Conservation (phyloP, 2,888 invertebrate genomes). For the Troilus luridus region DNA sequence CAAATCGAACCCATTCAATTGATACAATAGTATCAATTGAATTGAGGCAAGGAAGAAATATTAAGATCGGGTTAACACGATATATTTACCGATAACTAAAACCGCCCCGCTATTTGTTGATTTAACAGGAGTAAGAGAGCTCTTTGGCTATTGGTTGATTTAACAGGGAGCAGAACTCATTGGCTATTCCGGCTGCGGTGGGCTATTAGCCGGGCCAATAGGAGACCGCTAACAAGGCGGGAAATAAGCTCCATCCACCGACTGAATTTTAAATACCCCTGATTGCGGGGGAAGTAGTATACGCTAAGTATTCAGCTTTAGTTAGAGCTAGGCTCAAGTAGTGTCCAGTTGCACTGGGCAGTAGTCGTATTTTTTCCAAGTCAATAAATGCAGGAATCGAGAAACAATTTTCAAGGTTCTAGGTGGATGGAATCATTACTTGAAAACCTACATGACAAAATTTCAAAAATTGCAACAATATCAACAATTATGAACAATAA, state of each 20-base stretch:
- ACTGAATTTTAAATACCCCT: conserved; percentile 31
- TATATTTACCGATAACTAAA: conserved; percentile 29
- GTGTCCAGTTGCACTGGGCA: no score
- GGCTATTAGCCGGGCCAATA: conserved; percentile 46
- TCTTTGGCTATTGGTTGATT: conserved; percentile 47
- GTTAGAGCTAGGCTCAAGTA: not conserved
- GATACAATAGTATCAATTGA: not conserved
- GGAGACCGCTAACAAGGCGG: conserved; percentile 49
- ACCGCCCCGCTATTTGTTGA: not conserved
- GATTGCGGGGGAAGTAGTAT: not conserved
- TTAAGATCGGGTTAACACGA: not conserved
- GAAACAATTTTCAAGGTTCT: no score
- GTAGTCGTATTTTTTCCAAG: no score
- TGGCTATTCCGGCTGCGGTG: conserved; percentile 2
- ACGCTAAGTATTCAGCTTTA: not conserved
- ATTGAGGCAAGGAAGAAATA: not conserved
- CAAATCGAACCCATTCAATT: no score
- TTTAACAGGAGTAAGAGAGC: conserved; percentile 15
- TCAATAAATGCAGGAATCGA: no score
- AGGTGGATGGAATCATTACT: no score
- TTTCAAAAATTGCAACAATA: no score
- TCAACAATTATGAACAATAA: no score
- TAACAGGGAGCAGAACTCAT: conserved; percentile 7
- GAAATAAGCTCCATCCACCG: not conserved
- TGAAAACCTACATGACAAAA: no score